phyloP scores from a whole-genome alignment of 2,888 invertebrate genomes.

The Heliconius ismenius region DNA sequence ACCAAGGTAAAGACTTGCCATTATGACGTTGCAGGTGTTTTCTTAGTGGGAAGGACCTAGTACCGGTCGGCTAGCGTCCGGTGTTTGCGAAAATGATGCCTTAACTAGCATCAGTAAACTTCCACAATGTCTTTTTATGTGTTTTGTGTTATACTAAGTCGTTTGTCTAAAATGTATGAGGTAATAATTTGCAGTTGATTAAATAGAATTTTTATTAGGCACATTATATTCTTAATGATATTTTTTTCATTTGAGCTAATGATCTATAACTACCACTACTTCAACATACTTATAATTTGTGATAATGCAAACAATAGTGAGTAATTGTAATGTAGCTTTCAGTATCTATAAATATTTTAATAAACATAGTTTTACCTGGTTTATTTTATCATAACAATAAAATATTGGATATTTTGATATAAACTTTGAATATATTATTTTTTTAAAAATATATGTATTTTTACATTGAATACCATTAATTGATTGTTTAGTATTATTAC shows the following conservation, averaged over 20 bases:
- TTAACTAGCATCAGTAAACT: constrained; percentile 58
- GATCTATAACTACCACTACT: not conserved
- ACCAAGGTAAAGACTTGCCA: constrained; percentile 84
- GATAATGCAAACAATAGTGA: not conserved
- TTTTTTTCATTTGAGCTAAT: not conserved
- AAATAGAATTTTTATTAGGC: not conserved
- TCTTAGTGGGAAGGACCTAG: constrained; percentile 64
- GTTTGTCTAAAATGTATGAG: not conserved
- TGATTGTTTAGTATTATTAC: not conserved
- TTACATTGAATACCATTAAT: not conserved
- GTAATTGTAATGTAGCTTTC: not conserved
- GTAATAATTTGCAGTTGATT: not conserved
- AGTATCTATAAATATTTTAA: not conserved
- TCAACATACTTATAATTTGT: not conserved
- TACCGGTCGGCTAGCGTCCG: constrained; percentile 73
- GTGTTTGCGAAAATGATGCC: constrained; percentile 51
- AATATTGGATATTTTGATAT: not conserved
- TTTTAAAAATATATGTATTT: not conserved
- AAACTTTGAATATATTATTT: not conserved
- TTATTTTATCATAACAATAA: not conserved
- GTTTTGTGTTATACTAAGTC: not conserved
- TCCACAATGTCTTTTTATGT: constrained; percentile 42
- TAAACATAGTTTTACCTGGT: not conserved
- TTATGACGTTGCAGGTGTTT: constrained; percentile 80
- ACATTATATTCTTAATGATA: not conserved